These are phyloP conservation scores for Amyelois transitella DNA, from an alignment of 1,140 invertebrate species.

Conservation along the genomic window DNA sequence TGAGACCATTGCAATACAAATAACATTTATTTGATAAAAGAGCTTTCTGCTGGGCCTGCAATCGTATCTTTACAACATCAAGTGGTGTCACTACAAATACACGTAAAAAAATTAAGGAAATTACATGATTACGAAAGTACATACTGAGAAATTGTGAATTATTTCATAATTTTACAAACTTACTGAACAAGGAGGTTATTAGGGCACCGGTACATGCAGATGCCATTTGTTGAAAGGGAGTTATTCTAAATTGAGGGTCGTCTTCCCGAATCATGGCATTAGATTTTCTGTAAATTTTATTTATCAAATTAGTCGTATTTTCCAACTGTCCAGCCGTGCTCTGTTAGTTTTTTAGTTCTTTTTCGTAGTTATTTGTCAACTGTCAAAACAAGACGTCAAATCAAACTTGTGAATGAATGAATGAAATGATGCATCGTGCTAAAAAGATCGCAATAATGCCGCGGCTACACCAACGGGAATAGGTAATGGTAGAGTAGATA, in stretches of 20 bases:
- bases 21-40: conserved; percentile 92
- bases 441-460: no score
- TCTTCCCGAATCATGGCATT: conserved; percentile 74
- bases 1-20: conserved; percentile 98
- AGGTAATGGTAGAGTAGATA: no score
- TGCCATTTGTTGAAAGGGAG: conserved; percentile 90
- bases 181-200: conserved; percentile 92
- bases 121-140: conserved; percentile 7
- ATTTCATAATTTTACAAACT: conserved; percentile 34
- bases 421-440: no score
- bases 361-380: no score
- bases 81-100: conserved; percentile 92
- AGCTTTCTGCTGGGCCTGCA: conserved; percentile 94
- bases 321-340: no score
- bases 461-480: no score
- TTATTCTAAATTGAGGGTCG: conserved; percentile 85
- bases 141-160: background rate
- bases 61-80: conserved; percentile 98
- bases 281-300: conserved; percentile 6
- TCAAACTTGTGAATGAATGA: no score
- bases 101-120: conserved; percentile 11
- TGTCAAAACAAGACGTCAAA: no score
- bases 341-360: no score
- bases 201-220: conserved; percentile 92
- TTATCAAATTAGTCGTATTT: no score